These are phyloP conservation scores for Eilema griseolum DNA, from an alignment of 2,888 invertebrate species.

Conservation along the genomic window DNA sequence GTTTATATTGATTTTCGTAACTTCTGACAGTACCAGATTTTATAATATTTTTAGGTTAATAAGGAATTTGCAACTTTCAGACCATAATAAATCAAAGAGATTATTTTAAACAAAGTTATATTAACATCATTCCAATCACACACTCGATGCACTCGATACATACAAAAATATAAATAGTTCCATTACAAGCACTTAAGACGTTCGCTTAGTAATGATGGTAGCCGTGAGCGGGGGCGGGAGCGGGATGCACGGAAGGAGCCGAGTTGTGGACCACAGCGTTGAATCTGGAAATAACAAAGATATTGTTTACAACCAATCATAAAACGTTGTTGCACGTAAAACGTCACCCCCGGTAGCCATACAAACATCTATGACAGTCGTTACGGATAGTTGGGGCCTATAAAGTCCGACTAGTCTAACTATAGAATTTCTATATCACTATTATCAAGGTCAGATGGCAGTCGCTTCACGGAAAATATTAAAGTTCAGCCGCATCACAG, in stretches of 20 bases:
- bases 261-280: slow-evolving; percentile 83
- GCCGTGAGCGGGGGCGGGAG: slow-evolving; percentile 62
- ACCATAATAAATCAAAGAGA: background rate
- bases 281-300: slow-evolving; percentile 66
- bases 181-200: background rate
- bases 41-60: no score
- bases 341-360: no score
- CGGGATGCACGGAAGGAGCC: slow-evolving; percentile 72
- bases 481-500: no score
- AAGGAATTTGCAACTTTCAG: no score
- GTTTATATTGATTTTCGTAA: no score
- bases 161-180: slow-evolving; percentile 5
- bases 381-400: no score
- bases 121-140: background rate
- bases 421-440: no score
- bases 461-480: no score
- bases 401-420: no score
- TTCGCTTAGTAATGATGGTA: slow-evolving; percentile 67
- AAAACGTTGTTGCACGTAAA: background rate
- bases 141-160: background rate
- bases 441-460: no score
- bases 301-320: background rate
- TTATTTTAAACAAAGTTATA: background rate
- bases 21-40: no score
- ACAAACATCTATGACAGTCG: no score